Base-by-base conservation (phyloP, 2,113 vertebrate species). In the Xiphophorus maculatus region DNA sequence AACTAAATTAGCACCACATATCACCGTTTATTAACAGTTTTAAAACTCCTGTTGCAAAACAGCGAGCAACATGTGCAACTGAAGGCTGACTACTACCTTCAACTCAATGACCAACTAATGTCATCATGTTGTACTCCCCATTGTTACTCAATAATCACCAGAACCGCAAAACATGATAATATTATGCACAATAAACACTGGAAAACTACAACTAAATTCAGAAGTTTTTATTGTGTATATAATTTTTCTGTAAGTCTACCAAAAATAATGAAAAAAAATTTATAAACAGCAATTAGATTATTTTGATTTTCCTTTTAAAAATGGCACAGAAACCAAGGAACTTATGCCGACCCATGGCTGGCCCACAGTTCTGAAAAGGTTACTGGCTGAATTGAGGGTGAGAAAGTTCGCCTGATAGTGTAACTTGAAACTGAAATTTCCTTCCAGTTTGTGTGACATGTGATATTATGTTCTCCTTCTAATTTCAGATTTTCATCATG, bases 381-480 rank as follows among this genome's bases (percentile, higher is more conserved):
- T 76, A 51, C 33, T 60, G 63, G 1, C 44, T 19, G 44, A 66
- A 15, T 44, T 80, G 30, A n/a, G 22, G 64, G 60, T 32, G 48
- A 42, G 15, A 68, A 33, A 4, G 32, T 71, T 51, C 22, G 5
- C 54, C 17, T 30, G 33, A 58, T 58, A 9, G 29, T 48, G 29
- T 32, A 5, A 64, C 19, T 27, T 44, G 25, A 84, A 75, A 69
- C 10, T 58, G 33, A 83, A 84, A 78, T 68, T 60, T 63, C 62
- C 44, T 68, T 25, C 27, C n/a, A 3, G 9, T 40, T 6, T 0
- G 12, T 0, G 1, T 48, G 13, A 63, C 29, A 81, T 62, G 17
- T 44, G 32, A 69, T 27, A 40, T 40, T n/a, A 66, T 8, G 33
- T 27, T 66, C 35, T n/a, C 10, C 3, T n/a, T 40, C 22, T n/a